Evolutionary conservation across 2,888 invertebrate genomes (phyloP), one percentile per base, ranked within the genome.

Genomic region (Lapara coniferarum): DNA sequence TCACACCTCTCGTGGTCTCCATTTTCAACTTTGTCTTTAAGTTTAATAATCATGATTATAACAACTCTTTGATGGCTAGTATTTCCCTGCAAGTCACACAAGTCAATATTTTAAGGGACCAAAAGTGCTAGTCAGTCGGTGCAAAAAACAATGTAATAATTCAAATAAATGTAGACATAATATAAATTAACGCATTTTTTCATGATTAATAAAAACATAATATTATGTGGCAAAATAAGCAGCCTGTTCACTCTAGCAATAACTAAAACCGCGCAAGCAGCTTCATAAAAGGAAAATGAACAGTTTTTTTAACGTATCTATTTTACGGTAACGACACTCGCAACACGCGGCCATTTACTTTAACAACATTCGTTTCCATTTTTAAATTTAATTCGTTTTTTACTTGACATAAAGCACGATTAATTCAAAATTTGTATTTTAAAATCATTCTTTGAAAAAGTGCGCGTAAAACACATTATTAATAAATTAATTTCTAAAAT

Each of bases 321-420:
- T 63, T 63, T 63, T 63, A 63, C 63, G 63, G 49, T 19, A 63
- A 63, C 12, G 46, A 19, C 49, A 63, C 19, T 44, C n/a, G 46
- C 59, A 59, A 59, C 44, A 16, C 44, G n/a, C 58, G 37, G 44
- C 44, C 46, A 59, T 59, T 59, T 46, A 16, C 58, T 49, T 19
- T 46, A 63, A 59, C 16, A 46, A n/a, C 46, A 46, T 46, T 59
- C 58, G 58, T 14, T 58, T 16, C 44, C 59, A 59, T 19, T 63
- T 59, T 46, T 44, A 46, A 19, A 55, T 19, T 55, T 55, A 55
- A 55, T 55, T 55, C 14, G 14, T 52, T 55, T 55, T 55, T 55
- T 55, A 10, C 19, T 6, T n/a, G 16, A 46, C 46, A 37, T 10
- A 59, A 55, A 12, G 10, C 10, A 10, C 8, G 10, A 10, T 44